Evolutionary conservation across 2,797 vertebrate species (phyloP).

Genomic region (Phataginus tricuspis): DNA sequence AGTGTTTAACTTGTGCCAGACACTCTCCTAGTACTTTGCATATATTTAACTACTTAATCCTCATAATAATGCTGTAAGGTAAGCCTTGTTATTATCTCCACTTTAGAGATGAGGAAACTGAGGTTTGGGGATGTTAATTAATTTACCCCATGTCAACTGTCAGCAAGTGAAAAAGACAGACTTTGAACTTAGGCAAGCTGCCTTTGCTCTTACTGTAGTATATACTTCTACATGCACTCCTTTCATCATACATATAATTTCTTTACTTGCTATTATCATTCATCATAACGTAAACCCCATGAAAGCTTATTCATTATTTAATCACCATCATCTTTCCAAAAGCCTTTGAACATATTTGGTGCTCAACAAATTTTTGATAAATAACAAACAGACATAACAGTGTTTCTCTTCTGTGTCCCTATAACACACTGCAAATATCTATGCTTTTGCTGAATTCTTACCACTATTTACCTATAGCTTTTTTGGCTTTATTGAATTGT

Average conservation of each 20-base stretch:
- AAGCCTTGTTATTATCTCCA: neutral
- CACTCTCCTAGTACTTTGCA: neutral
- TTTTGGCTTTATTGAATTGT: slow-evolving; percentile 45
- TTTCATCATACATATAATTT: neutral
- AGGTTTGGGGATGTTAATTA: neutral
- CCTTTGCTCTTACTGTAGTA: neutral
- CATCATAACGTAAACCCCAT: neutral
- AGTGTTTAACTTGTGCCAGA: neutral
- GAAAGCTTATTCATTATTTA: neutral
- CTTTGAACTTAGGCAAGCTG: neutral
- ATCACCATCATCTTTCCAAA: neutral
- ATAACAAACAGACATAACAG: neutral
- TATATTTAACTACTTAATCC: neutral
- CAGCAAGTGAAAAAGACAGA: neutral
- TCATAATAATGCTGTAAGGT: neutral
- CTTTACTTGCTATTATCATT: neutral
- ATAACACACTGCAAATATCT: neutral
- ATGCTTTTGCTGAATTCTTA: slow-evolving; percentile 35
- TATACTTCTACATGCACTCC: neutral
- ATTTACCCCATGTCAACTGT: neutral
- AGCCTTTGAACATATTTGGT: neutral
- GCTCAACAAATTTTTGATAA: slow-evolving; percentile 36
- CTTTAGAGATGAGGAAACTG: neutral
- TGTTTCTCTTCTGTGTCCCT: neutral
- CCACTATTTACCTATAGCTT: slow-evolving; percentile 51